Evolutionary conservation across 2,113 vertebrate genomes (phyloP), one percentile per base, ranked within the genome.

Genomic region (Electrona antarctica): DNA sequence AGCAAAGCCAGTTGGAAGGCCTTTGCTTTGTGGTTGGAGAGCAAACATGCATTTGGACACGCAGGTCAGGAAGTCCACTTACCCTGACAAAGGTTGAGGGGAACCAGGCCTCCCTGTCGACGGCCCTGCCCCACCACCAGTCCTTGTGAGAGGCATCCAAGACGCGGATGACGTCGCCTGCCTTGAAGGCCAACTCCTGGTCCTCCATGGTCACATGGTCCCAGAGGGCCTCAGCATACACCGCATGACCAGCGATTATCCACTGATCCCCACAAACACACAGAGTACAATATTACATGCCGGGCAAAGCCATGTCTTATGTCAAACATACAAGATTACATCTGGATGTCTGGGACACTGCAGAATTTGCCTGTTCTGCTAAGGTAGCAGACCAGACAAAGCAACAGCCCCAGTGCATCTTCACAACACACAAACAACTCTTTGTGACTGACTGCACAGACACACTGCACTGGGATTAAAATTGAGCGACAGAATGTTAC

Each of bases 141-240:
- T 98, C 97, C 79, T 96, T 96, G 82, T 98, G 94, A 2, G 95
- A 95, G 61, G 95, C 96, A 72, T 99, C 98, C 76, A 98, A 90
- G 61, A 99, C 95, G 70, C 92, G 94, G 90, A 99, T 96, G 84
- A 99, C 97, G 54, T 98, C 96, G 71, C 97, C 97, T 2, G 96
- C 97, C 93, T 98, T 97, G 92, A 99, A 99, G 87, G 95, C 95
- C 88, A 99, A 91, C 86, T 98, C 97, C 91, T 97, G 96, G 86
- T 98, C 98, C 51, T 98, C 97, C 98, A 99, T 98, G 64, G 97
- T 98, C 88, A 99, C 96, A 51, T 99, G 97, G 90, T 99, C 98
- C 97, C 97, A 99, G 62, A 98, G 93, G 50, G 98, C 97, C 86
- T 99, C 98, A 0, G 98, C 98, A 51, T 94, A 95, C 74, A 99